Evolutionary conservation across 2,888 invertebrate species (phyloP), one percentile per base, ranked within the genome.

Genomic region (Tethea ocularis): DNA sequence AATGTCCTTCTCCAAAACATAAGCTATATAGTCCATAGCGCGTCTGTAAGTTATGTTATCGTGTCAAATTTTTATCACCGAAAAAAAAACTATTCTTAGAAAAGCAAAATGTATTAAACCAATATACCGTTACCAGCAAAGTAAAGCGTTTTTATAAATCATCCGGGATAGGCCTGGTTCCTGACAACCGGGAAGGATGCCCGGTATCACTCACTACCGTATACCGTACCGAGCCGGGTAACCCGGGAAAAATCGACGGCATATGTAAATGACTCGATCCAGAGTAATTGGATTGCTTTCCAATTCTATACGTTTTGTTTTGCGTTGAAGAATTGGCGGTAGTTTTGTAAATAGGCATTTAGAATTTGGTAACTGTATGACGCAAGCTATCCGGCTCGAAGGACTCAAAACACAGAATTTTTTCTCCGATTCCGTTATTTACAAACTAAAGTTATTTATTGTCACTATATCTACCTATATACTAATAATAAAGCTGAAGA

Each of bases 101-200:
- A 41, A 46, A 20, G 1, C 10, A 20, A 46, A 46, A 46, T 17
- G 1, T 46, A 46, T 46, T 20, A 20, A 17, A 46, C 17, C 46
- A 17, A 41, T 41, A 46, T 46, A 10, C n/a, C 20, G 46, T 46
- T 46, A 20, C 46, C 11, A 22, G 41, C 23, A 54, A 53, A 56
- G 26, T 5, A 33, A 59, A 57, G 59, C 56, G 58, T 33, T 57
- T 36, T 60, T 63, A 68, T 68, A 66, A 65, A 69, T 69, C 61
- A 66, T 64, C 60, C 61, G 62, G 61, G 4, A n/a, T 23, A 41
- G 24, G 58, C 58, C 57, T 57, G 41, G 51, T 22, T 20, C 11
- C 13, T 68, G 66, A 68, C 68, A 64, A 63, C 67, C 64, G 66
- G 36, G 63, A 60, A 51, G 59, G 68, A 67, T 66, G 60, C 56